Base-by-base conservation (phyloP, 2,888 invertebrate species). In the Scelioninae gen. 2 region DNA sequence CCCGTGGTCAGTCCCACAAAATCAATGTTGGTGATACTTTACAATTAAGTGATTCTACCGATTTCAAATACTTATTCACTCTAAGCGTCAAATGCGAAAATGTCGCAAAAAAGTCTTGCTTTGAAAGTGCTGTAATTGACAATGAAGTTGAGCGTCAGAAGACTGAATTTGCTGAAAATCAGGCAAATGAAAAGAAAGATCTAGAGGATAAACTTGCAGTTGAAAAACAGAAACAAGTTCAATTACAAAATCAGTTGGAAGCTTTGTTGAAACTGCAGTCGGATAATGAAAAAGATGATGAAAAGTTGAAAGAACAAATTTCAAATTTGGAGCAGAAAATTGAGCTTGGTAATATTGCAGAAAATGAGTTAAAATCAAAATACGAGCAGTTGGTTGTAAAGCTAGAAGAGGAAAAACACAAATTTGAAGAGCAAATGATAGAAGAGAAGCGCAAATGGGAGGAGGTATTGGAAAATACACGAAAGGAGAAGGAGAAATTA, bases 361-460 rank as follows among this genome's bases (percentile, higher is more conserved):
- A 83, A 52, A 81, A 86, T 13, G 86, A 87, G 76, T 80, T 90
- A 1, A 79, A 88, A 15, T 81, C 84, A 55, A 88, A 89, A 79
- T 89, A 90, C 76, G 84, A 84, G 65, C 80, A 82, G 19, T 81
- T 90, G 1, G 85, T 89, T 70, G 84, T 87, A 33, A 88, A 88
- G 70, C 79, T 90, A 2, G 81, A 86, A 43, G 87, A 87, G 55
- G 90, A 90, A 75, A 83, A 88, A 64, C 84, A 87, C 52, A 88
- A 89, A 46, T 90, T 90, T 76, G 86, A 90, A 41, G 80, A 81
- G 5, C 87, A 87, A 73, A 78, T 90, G 31, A 86, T 85, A 22
- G 83, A 87, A 71, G 90, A 90, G 73, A 89, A 84, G 77, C 83
- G 87, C 9, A 89, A 89, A 1, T 90, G 89, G 84, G 87, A 90